Conservation (phyloP, 2,113 vertebrate species). For the Rousettus leschenaultii region DNA sequence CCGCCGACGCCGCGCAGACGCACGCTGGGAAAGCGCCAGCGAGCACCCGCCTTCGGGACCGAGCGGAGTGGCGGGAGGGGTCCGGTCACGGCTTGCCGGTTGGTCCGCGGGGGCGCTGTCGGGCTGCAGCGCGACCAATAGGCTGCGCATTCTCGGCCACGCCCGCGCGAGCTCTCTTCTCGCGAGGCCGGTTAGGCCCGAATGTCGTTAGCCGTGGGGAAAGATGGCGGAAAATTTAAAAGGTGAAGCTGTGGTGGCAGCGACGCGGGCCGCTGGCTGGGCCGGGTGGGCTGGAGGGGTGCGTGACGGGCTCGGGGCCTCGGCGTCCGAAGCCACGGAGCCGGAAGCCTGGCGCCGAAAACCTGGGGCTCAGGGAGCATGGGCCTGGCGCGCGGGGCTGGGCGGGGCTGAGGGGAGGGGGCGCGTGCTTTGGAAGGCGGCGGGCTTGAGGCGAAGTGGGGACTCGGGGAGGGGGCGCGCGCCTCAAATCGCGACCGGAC, state of each 20-base stretch:
- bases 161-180: slow-evolving; percentile 61
- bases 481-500: neutral
- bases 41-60: slow-evolving; percentile 28
- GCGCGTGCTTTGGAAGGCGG: slow-evolving; percentile 24
- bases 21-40: slow-evolving; percentile 9
- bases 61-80: slow-evolving; percentile 23
- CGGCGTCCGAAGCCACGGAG: slow-evolving; percentile 22
- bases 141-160: slow-evolving; percentile 45
- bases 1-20: slow-evolving; percentile 26
- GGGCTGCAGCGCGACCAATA: slow-evolving; percentile 27
- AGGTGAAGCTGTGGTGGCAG: slow-evolving; percentile 74
- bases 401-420: slow-evolving; percentile 67
- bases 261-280: neutral
- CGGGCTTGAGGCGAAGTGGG: neutral
- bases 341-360: neutral
- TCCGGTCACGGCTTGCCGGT: slow-evolving; percentile 19
- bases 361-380: neutral
- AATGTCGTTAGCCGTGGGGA: slow-evolving; percentile 76
- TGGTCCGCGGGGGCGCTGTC: slow-evolving; percentile 17
- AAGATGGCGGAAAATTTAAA: slow-evolving; percentile 84
- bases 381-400: slow-evolving; percentile 60
- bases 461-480: neutral
- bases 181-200: slow-evolving; percentile 71
- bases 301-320: slow-evolving; percentile 2
- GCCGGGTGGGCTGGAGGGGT: slow-evolving; percentile 47